These are phyloP conservation scores for Philaethria dido DNA, from an alignment of 2,888 invertebrate species.

Conservation along the genomic window DNA sequence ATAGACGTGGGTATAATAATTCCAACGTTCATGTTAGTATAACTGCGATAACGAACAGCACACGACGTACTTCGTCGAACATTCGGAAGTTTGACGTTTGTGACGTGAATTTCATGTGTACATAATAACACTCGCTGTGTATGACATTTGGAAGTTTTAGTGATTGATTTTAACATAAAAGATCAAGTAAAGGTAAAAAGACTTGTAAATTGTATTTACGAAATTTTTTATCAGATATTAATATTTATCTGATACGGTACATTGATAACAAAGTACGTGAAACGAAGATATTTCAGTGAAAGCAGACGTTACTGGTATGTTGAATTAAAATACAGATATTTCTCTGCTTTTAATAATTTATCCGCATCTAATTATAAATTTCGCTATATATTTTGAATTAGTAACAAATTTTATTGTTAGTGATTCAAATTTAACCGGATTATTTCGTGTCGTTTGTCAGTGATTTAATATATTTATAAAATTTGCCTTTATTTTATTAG, in stretches of 20 bases:
- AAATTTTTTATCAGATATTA: not conserved
- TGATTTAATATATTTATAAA: too few species aligned
- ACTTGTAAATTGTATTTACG: not conserved
- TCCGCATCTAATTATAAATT: not conserved
- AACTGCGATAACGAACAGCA: constrained; percentile 67
- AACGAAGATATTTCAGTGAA: constrained; percentile 50
- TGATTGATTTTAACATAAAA: constrained; percentile 1
- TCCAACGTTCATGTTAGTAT: constrained; percentile 62
- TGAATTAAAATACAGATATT: constrained; percentile 15
- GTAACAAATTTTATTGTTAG: too few species aligned
- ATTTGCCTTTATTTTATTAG: too few species aligned
- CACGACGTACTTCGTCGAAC: constrained; percentile 59
- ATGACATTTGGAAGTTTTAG: constrained; percentile 19
- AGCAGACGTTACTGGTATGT: constrained; percentile 47
- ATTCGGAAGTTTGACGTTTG: constrained; percentile 45
- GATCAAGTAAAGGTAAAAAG: not conserved
- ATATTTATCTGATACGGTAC: constrained; percentile 43
- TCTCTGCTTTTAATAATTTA: not conserved
- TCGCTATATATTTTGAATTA: not conserved
- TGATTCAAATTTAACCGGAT: too few species aligned
- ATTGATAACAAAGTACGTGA: constrained; percentile 52
- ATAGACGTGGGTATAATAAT: constrained; percentile 60
- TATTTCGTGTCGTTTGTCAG: too few species aligned
- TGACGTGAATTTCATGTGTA: constrained; percentile 28
- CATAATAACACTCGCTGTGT: constrained; percentile 18